Conservation (phyloP, 2,113 vertebrate genomes). For the Hemiprocne comata region DNA sequence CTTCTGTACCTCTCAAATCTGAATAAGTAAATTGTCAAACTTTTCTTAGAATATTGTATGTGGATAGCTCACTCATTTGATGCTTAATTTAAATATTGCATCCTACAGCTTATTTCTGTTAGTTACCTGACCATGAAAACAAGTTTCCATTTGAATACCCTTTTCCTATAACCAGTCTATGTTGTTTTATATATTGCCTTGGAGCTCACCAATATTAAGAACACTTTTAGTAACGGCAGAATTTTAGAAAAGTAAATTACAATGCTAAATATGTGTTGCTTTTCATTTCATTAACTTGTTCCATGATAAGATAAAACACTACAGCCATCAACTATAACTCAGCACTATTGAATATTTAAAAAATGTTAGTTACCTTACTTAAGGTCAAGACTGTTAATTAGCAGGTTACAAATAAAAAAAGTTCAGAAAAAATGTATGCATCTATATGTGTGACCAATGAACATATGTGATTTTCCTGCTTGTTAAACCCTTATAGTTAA, state of each 20-base stretch:
- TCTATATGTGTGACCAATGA: background rate
- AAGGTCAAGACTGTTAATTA: constrained; percentile 25
- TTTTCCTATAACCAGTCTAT: constrained; percentile 62
- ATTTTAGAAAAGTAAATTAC: constrained; percentile 35
- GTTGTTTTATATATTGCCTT: constrained; percentile 70
- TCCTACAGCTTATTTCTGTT: constrained; percentile 18
- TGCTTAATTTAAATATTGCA: constrained; percentile 38
- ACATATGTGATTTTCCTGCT: constrained; percentile 7
- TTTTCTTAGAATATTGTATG: constrained; percentile 56
- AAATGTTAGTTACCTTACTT: background rate
- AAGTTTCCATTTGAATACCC: constrained; percentile 41
- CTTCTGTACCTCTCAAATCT: constrained; percentile 52
- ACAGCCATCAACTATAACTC: constrained; percentile 43
- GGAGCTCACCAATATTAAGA: constrained; percentile 59
- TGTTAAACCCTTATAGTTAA: background rate
- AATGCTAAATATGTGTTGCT: constrained; percentile 60
- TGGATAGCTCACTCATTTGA: constrained; percentile 55
- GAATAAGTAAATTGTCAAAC: constrained; percentile 35
- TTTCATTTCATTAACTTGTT: constrained; percentile 67
- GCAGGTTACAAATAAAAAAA: constrained; percentile 12
- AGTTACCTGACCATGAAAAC: constrained; percentile 11
- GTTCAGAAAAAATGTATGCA: background rate
- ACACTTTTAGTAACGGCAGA: constrained; percentile 46
- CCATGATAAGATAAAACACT: constrained; percentile 67
- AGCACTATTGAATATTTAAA: constrained; percentile 20